These are phyloP conservation scores for Phrynosoma blainvillii DNA, from an alignment of 2,113 vertebrate genomes.

Conservation along the genomic window DNA sequence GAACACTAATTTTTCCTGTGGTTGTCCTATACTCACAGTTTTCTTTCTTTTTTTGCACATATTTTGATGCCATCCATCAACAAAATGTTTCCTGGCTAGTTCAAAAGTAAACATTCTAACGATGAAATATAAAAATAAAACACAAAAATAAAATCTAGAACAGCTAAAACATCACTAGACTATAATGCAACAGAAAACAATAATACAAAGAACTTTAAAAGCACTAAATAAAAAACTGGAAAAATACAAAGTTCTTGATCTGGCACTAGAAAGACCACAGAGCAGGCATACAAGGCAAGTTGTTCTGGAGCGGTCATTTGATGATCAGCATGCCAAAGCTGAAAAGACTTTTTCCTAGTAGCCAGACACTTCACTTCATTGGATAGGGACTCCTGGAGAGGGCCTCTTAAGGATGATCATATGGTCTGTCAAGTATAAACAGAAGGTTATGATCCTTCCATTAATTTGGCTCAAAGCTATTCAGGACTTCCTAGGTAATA, in stretches of 20 bases:
- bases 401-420: background rate
- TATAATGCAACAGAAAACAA: background rate
- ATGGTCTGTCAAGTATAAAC: background rate
- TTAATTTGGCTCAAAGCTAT: background rate
- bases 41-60: background rate
- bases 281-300: background rate
- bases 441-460: background rate
- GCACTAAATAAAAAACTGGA: background rate
- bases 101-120: background rate
- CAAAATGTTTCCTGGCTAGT: background rate
- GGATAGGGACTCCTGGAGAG: background rate
- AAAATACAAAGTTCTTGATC: background rate
- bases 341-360: background rate
- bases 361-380: background rate
- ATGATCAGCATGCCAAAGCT: too few species aligned
- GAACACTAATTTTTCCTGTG: background rate
- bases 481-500: background rate
- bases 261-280: background rate
- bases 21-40: background rate
- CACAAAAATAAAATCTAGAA: background rate
- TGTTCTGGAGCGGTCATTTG: background rate
- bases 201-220: background rate
- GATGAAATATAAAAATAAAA: background rate
- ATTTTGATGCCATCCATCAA: background rate
- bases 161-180: background rate